Evolutionary conservation across 1,140 invertebrate species (phyloP).

Genomic region (Atta cephalotes): DNA sequence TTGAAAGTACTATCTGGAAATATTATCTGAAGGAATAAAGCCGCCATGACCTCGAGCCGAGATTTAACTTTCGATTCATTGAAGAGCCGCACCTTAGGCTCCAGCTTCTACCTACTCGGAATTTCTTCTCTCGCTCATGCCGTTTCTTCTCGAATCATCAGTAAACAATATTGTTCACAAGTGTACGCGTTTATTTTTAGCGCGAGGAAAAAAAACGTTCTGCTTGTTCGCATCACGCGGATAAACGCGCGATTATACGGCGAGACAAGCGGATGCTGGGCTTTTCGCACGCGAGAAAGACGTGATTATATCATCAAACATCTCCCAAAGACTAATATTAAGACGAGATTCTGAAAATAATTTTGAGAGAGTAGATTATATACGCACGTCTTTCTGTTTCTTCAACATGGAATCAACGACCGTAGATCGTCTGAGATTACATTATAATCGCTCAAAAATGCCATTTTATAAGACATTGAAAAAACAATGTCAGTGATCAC

Average conservation of each 20-base stretch:
- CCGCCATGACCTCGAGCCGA: slow-evolving; percentile 56
- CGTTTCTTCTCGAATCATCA: neutral
- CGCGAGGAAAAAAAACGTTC: neutral
- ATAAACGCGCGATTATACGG: slow-evolving; percentile 18
- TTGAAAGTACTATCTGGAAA: neutral
- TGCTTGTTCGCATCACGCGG: neutral
- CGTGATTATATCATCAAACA: neutral
- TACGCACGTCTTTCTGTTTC: neutral
- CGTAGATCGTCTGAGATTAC: neutral
- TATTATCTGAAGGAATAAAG: slow-evolving; percentile 41
- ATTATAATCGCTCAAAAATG: neutral
- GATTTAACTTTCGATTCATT: slow-evolving; percentile 59
- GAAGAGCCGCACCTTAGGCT: slow-evolving; percentile 43
- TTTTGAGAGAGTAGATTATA: neutral
- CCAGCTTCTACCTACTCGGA: neutral
- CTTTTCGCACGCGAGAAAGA: neutral
- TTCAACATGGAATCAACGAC: neutral
- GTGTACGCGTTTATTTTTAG: slow-evolving; percentile 42
- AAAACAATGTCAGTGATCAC: too few species aligned
- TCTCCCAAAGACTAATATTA: neutral
- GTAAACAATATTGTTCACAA: slow-evolving; percentile 9
- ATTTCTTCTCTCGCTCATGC: slow-evolving; percentile 20
- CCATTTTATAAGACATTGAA: too few species aligned
- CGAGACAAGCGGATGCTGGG: neutral
- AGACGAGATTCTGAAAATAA: neutral